Conservation (phyloP, 2,888 invertebrate genomes). For the Agonopterix subpropinquella region DNA sequence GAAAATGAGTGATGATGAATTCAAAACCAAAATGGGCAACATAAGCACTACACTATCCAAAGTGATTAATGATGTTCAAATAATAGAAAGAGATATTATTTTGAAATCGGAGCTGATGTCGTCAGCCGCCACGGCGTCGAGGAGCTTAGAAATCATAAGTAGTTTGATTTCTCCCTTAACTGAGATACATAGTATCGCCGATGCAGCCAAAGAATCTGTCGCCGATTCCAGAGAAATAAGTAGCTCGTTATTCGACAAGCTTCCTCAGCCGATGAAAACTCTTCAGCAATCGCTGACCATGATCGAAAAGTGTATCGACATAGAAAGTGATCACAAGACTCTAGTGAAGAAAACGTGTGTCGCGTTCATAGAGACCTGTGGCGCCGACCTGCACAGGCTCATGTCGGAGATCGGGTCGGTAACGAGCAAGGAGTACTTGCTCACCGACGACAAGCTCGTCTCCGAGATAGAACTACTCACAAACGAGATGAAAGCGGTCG, state of each 20-base stretch:
- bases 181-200: constrained; percentile 78
- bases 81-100: constrained; percentile 79
- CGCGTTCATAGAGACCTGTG: constrained; percentile 78
- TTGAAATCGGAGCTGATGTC: constrained; percentile 80
- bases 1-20: constrained; percentile 31
- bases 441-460: constrained; percentile 47
- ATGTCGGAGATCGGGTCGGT: constrained; percentile 62
- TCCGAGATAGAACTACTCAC: constrained; percentile 60
- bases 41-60: constrained; percentile 54
- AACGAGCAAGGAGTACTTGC: constrained; percentile 58
- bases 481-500: constrained; percentile 66
- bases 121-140: constrained; percentile 79
- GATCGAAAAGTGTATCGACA: constrained; percentile 81
- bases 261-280: constrained; percentile 76
- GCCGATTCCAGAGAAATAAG: constrained; percentile 50
- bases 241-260: constrained; percentile 71
- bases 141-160: constrained; percentile 79
- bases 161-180: constrained; percentile 78
- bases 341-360: constrained; percentile 81
- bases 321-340: constrained; percentile 80
- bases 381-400: constrained; percentile 70
- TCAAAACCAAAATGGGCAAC: constrained; percentile 32
- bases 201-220: constrained; percentile 65
- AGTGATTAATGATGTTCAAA: constrained; percentile 72
- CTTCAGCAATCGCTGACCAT: constrained; percentile 80